Evolutionary conservation across 92 coral and sea anemone species (phyloP), one percentile per base, ranked within the genome.

Genomic region (Umimayanthus kanabou): DNA sequence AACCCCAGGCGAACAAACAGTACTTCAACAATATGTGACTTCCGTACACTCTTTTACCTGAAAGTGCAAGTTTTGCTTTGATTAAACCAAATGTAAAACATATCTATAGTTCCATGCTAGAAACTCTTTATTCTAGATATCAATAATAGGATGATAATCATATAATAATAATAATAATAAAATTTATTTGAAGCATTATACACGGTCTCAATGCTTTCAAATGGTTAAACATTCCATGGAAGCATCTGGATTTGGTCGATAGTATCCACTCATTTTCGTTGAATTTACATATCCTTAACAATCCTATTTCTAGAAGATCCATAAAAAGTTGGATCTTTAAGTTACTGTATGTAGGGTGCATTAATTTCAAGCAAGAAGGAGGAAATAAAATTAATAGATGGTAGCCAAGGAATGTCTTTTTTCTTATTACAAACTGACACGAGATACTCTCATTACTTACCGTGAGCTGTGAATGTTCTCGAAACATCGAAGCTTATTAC

Each of bases 401-500:
- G 29, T 13, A 71, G 2, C 16, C n/a, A n/a, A 26, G 20, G 20
- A n/a, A 15, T 4, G 39, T 2, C 39, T 71, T 25, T 71, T 28
- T 28, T 71, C 11, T 71, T 11, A 18, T 5, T 30, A 30, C 6
- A 74, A 20, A 2, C 0, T 61, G 22, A 75, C 49, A 75, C 9
- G 23, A 26, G 33, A 7, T 76, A 16, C 18, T 9, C 42, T 15
- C 20, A 40, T 18, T 25, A 76, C 91, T 77, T 84, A 89, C 91
- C 73, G 65, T 49, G 66, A 61, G 18, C 73, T 16, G 88, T 87
- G 66, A 89, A 89, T 1, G 91, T 77, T 76, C 75, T 89, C 42
- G 85, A 89, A 6, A 84, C 91, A 64, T 89, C 88, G 25, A 75
- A 89, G 29, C 91, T 47, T 55, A 84, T 76, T n/a, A 89, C 88